Conservation (phyloP, 2,113 vertebrate genomes). For the Leucoraja erinaceus region DNA sequence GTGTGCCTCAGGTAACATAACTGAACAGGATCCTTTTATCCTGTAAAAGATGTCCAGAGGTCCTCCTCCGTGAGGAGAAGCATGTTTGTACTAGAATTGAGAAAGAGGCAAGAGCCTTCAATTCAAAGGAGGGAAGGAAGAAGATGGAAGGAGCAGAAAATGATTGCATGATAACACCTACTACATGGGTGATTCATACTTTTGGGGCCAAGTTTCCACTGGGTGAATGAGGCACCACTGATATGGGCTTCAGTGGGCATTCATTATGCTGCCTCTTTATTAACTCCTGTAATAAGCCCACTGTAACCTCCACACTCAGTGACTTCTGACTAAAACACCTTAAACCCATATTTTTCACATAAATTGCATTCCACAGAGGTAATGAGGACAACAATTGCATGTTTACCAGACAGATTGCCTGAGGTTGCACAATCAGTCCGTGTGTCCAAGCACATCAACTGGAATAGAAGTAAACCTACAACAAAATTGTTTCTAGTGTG, state of each 20-base stretch:
- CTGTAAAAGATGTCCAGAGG: not conserved
- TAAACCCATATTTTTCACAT: not conserved
- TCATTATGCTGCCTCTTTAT: not conserved
- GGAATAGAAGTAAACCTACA: too few species aligned
- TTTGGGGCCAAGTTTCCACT: not conserved
- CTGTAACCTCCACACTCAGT: not conserved
- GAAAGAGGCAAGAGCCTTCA: not conserved
- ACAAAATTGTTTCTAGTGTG: not conserved
- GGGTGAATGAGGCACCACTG: not conserved
- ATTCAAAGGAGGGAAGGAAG: not conserved
- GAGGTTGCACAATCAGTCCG: not conserved
- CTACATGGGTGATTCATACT: not conserved
- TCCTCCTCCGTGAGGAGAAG: not conserved
- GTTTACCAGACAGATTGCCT: not conserved
- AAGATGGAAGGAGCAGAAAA: not conserved
- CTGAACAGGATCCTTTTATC: conserved; percentile 14
- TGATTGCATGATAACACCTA: not conserved
- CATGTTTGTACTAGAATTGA: not conserved
- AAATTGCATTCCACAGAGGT: not conserved
- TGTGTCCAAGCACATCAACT: not conserved
- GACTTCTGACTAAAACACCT: not conserved
- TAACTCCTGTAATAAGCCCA: not conserved
- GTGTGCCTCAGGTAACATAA: conserved; percentile 16
- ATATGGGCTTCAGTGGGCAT: too few species aligned
- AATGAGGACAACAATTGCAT: not conserved